Percentiles rank a stretch among this genome's conserved stretches.
Conservation (phyloP, 2,113 vertebrate genomes). For the Scomber colias region DNA sequence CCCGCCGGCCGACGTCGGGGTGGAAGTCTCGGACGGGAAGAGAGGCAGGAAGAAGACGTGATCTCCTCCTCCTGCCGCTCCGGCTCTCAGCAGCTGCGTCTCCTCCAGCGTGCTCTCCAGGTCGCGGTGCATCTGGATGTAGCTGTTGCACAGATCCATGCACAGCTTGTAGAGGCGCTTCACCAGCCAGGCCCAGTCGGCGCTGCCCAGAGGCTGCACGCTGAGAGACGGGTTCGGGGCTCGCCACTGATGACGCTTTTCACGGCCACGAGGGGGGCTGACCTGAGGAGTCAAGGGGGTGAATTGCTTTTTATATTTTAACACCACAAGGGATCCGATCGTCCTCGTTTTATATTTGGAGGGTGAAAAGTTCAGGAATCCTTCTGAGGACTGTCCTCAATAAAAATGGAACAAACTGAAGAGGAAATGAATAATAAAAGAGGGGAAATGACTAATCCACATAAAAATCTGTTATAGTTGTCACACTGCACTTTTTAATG, state of each 20-base stretch:
- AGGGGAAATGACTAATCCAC: not conserved
- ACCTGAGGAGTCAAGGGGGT: constrained; percentile 73
- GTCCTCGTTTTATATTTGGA: not conserved
- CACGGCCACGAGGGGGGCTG: constrained; percentile 92
- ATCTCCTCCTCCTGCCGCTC: constrained; percentile 64
- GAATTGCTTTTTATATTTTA: no score
- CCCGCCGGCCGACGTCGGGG: constrained; percentile 87
- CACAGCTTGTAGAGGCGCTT: constrained; percentile 94
- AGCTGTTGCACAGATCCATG: constrained; percentile 95
- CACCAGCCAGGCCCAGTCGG: constrained; percentile 96
- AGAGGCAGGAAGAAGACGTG: constrained; percentile 92
- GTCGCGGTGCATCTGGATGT: constrained; percentile 97
- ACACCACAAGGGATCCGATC: no score
- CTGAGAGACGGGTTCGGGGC: constrained; percentile 90
- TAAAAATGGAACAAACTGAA: not conserved
- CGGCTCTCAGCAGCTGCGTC: constrained; percentile 70
- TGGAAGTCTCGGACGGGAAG: constrained; percentile 92
- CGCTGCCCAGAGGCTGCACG: constrained; percentile 89
- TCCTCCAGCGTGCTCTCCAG: constrained; percentile 90
- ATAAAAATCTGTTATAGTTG: not conserved
- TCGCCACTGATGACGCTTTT: constrained; percentile 90
- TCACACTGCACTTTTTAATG: no score
- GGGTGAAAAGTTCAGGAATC: not conserved
- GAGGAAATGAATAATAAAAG: not conserved
- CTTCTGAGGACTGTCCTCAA: not conserved